Evolutionary conservation across 1,140 invertebrate genomes (phyloP), one percentile per base, ranked within the genome.

Genomic region (Condylostylus longicornis): DNA sequence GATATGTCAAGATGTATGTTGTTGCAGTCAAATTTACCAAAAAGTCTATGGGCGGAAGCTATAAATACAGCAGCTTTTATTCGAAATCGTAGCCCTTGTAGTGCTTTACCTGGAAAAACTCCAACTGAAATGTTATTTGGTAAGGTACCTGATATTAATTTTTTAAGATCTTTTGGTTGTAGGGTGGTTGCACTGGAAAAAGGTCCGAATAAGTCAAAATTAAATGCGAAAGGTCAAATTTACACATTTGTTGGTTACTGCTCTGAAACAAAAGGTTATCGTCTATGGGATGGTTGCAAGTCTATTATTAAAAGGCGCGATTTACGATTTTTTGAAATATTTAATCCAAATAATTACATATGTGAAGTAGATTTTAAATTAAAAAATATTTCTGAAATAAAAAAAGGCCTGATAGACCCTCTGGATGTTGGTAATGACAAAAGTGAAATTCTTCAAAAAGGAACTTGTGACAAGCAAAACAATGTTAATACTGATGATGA

Each of bases 1-100:
- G 32, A 33, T 6, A 33, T 33, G 32, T 6, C 32, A 18, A 17
- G 32, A 17, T 15, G 5, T 19, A 33, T 33, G 32, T 18, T 33
- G 7, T 4, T 33, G 9, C 5, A 33, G 4, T 15, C 19, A 5
- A 13, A 13, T 20, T 9, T 19, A 18, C 15, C 14, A 15, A 18
- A 33, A 13, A 33, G 13, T 6, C 18, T 33, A 19, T 33, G 32
- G 32, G 32, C 32, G 5, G 14, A 33, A 19, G 32, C 32, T 8
- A 17, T 33, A 8, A 33, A 7, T 5, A 33, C 32, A 17, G 32
- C 32, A 12, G 32, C 18, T 9, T 33, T 5, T 12, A 33, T 33
- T 5, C 9, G 32, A 13, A 33, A 33, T 13, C 9, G 32, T 6
- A 17, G 32, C 32, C 17, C 19, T 7, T 17, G 9, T 5, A 33